Evolutionary conservation across 2,888 invertebrate genomes (phyloP), one percentile per base, ranked within the genome.

Genomic region (Steinernema hermaphroditum): DNA sequence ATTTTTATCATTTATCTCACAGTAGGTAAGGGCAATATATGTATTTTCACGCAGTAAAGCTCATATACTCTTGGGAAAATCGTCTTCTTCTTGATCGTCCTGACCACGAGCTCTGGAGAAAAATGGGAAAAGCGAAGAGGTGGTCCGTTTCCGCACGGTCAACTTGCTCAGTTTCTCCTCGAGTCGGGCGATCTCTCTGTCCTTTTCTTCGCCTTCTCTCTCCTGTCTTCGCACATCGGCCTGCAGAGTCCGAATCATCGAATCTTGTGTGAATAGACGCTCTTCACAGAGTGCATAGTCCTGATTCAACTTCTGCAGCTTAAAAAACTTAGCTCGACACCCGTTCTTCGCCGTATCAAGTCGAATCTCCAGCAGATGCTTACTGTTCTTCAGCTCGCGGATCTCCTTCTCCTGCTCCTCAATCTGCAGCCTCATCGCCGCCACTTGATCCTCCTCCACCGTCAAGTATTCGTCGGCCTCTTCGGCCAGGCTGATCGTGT

Each of bases 141-240:
- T 49, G 14, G 49, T n/a, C 19, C 34, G 8, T 29, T 29, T 74
- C 75, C 24, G 71, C 74, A 19, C 22, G 54, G 19, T 72, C 62
- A 22, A 0, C 16, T 27, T 70, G 74, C 32, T 75, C 57, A 34
- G 19, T 68, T 43, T 34, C 70, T 24, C 54, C 2, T 27, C 37
- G 37, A 29, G 14, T 19, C 24, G 14, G 9, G 70, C 27, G 44
- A 44, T 22, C 12, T 22, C 6, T 34, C 37, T 0, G 32, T 71
- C 50, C n/a, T 32, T 37, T 71, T 71, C 57, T 29, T 44, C 27
- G 16, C 1, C 24, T 32, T 27, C 46, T 68, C 27, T 19, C 32
- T 27, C 24, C 43, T 4, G 41, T 34, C 34, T 22, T 29, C 54
- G 8, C 27, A 19, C 43, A 12, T 32, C 41, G 8, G 27, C 32